phyloP scores from a whole-genome alignment of 92 coral and sea anemone species.

The Porites evermanni region DNA sequence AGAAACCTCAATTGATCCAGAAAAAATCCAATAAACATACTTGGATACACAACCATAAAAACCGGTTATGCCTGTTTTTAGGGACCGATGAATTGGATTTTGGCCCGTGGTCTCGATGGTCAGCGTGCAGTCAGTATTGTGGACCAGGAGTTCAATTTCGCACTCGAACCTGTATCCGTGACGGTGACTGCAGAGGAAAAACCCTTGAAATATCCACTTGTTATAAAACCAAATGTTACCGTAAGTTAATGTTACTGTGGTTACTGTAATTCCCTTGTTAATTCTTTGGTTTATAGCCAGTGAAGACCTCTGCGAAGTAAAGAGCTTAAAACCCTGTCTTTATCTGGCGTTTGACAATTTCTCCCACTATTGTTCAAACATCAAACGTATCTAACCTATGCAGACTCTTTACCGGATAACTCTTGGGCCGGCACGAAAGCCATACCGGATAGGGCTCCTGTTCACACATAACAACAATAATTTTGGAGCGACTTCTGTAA shows the following conservation, averaged over 20 bases:
- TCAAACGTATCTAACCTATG: too few species aligned
- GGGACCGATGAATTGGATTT: conserved; percentile 16
- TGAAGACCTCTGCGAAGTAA: neutral
- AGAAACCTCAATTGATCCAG: too few species aligned
- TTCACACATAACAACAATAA: too few species aligned
- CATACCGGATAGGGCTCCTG: too few species aligned
- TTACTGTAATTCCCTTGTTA: neutral
- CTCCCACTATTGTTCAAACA: too few species aligned
- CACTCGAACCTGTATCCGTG: conserved; percentile 12
- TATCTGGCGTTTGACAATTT: too few species aligned
- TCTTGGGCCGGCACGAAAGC: too few species aligned
- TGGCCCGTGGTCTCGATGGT: conserved; percentile 49
- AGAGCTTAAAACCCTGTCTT: too few species aligned
- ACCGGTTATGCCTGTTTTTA: neutral
- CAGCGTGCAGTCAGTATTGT: conserved; percentile 50
- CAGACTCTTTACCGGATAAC: too few species aligned
- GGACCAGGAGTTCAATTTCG: conserved; percentile 22
- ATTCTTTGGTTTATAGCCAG: neutral
- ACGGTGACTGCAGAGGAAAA: conserved; percentile 22
- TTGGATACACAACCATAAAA: too few species aligned
- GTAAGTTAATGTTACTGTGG: conserved; percentile 1
- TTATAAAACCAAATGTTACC: conserved; percentile 21
- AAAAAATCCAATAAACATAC: too few species aligned
- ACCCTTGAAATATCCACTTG: conserved; percentile 30
- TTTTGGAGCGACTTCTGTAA: too few species aligned